A percentile compares a stretch with the other conserved stretches of the same genome.
Conservation (phyloP, 2,797 vertebrate species). For the Gadopsis marmoratus region DNA sequence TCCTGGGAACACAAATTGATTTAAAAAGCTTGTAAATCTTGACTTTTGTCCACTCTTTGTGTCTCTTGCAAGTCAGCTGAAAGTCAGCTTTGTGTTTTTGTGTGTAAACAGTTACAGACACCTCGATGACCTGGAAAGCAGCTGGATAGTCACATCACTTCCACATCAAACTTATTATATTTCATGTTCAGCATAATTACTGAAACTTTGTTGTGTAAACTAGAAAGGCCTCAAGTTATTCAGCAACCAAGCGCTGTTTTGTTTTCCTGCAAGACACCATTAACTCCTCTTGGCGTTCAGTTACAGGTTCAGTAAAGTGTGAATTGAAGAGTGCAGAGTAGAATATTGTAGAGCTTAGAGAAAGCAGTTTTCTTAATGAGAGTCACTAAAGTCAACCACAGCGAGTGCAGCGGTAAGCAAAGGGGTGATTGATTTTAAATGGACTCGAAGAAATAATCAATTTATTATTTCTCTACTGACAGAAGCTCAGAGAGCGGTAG, state of each 20-base stretch:
- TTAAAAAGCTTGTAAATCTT: constrained; percentile 12
- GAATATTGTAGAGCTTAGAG: neutral
- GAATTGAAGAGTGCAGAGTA: constrained; percentile 14
- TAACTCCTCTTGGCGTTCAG: constrained; percentile 40
- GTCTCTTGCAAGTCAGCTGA: neutral
- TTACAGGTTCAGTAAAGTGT: constrained; percentile 39
- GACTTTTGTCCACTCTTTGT: neutral
- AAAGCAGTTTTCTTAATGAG: constrained; percentile 53
- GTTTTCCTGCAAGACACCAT: constrained; percentile 12
- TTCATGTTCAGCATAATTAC: constrained; percentile 34
- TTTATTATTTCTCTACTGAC: constrained; percentile 74
- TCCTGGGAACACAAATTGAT: neutral
- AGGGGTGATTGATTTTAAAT: constrained; percentile 56
- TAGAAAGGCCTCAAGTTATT: constrained; percentile 66
- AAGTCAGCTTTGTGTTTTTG: neutral
- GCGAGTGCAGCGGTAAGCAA: neutral
- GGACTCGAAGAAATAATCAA: constrained; percentile 63
- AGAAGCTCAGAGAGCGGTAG: constrained; percentile 59
- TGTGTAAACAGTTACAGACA: neutral
- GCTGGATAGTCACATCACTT: neutral
- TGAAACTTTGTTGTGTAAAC: constrained; percentile 68
- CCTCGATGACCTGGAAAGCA: neutral
- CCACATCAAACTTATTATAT: constrained; percentile 12
- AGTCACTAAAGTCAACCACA: constrained; percentile 45
- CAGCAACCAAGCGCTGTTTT: constrained; percentile 61